These are phyloP conservation scores for Microplitis deprimator DNA, from an alignment of 2,888 invertebrate genomes.

Conservation along the genomic window DNA sequence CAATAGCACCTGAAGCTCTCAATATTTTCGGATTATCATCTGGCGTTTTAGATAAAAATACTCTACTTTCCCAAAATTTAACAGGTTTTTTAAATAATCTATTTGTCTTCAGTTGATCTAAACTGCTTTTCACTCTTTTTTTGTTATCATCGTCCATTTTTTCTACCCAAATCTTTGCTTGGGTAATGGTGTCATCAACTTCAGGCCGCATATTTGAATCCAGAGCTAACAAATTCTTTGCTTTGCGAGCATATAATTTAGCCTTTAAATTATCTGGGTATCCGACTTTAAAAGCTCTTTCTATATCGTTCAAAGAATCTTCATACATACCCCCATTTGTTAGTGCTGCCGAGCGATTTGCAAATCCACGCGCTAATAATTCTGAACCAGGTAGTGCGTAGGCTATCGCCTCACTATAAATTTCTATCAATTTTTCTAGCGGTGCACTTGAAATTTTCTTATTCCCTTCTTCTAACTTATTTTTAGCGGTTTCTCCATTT, in stretches of 20 bases:
- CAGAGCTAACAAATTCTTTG: constrained; percentile 70
- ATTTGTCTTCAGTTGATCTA: constrained; percentile 20
- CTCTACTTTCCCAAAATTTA: too few species aligned
- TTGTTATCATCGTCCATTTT: constrained; percentile 40
- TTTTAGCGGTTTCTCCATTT: too few species aligned
- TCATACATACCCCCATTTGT: constrained; percentile 76
- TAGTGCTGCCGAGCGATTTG: constrained; percentile 84
- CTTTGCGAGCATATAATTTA: constrained; percentile 76
- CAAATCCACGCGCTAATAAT: constrained; percentile 77
- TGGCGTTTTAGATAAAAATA: not conserved
- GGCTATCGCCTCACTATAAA: constrained; percentile 78
- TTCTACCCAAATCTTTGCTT: constrained; percentile 48
- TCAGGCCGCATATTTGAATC: constrained; percentile 2
- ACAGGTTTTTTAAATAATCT: too few species aligned
- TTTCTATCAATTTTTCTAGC: constrained; percentile 53
- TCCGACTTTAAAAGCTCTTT: constrained; percentile 74
- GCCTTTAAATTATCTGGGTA: constrained; percentile 77
- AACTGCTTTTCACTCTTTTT: constrained; percentile 39
- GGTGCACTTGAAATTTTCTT: too few species aligned
- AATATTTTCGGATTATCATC: constrained; percentile 68
- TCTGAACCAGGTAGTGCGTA: constrained; percentile 75
- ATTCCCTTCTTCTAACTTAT: too few species aligned
- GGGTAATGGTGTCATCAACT: constrained; percentile 43
- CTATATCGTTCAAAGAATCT: constrained; percentile 80
- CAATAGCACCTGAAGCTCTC: constrained; percentile 77